Evolutionary conservation across 2,888 invertebrate genomes (phyloP), one percentile per base, ranked within the genome.

Genomic region (Dryocosmus kuriphilus): DNA sequence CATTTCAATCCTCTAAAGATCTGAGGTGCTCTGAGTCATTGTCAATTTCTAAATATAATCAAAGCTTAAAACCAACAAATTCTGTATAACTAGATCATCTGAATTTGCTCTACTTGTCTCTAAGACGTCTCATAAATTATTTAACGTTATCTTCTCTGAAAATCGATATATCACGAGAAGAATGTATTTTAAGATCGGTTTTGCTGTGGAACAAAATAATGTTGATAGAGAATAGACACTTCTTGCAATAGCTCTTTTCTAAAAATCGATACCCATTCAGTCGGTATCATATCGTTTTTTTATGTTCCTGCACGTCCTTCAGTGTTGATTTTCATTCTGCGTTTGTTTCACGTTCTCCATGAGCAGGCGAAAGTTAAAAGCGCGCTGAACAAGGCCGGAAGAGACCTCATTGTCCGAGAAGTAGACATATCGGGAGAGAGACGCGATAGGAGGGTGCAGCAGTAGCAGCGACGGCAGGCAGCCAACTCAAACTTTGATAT

Each of bases 401-500:
- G 85, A 85, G 85, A 86, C 82, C 85, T 84, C 85, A 88, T 88
- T 88, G 89, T 89, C 84, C 85, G 86, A 84, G 80, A 79, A 67
- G 78, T 78, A 78, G 71, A 75, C 73, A 76, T 82, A 83, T 82
- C 80, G 80, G 74, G 55, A 75, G 61, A 75, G 76, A 75, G 75
- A 76, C 78, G 77, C 75, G 78, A 79, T 76, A 78, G 78, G 78
- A 79, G 77, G 79, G 78, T 82, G 83, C 80, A 81, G 63, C 80
- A 78, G 79, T 81, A 80, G 79, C 77, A 78, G 81, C 80, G 77
- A 77, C 78, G 80, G 85, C 84, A 88, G 86, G 83, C 86, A 87
- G 87, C 86, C 88, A 86, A 87, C 87, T 88, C 89, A 88, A 89
- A 89, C 86, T 89, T 89, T 89, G 89, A 89, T 89, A 89, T 88